A percentile compares a stretch with the other conserved stretches of the same genome.
Evolutionary conservation across 2,797 vertebrate genomes (phyloP).

Genomic region (Salarias fasciatus): DNA sequence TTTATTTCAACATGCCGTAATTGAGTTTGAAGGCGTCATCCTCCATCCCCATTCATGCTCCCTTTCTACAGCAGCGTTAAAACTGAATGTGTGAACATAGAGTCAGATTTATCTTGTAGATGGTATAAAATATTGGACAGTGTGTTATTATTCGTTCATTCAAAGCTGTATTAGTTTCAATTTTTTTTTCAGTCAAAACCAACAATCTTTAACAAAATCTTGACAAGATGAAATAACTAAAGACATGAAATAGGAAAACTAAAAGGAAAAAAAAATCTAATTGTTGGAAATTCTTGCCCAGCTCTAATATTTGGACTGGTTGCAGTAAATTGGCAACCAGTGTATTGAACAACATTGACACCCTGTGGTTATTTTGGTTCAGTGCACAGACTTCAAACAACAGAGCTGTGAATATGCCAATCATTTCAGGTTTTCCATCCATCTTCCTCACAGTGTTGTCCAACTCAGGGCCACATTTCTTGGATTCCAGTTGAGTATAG

Average conservation of each 20-base stretch:
- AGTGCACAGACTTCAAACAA: conserved; percentile 5
- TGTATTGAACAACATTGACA: conserved; percentile 58
- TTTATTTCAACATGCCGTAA: conserved; percentile 70
- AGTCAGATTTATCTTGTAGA: conserved; percentile 5
- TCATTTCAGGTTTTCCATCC: no score
- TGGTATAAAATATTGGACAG: conserved; percentile 6
- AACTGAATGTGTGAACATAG: conserved; percentile 16
- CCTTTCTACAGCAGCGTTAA: conserved; percentile 17
- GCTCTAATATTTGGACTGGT: background rate
- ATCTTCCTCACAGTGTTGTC: no score
- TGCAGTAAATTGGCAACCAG: background rate
- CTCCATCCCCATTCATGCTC: conserved; percentile 45
- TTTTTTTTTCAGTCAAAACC: background rate
- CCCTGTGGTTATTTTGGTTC: conserved; percentile 37
- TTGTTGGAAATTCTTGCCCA: background rate
- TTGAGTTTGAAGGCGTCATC: conserved; percentile 67
- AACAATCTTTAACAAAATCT: background rate
- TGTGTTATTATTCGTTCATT: background rate
- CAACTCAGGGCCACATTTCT: no score
- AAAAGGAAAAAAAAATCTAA: background rate
- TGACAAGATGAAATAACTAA: background rate
- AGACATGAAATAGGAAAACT: background rate
- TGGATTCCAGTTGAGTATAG: no score
- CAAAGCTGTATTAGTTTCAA: background rate
- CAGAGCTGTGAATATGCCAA: no score